Evolutionary conservation across 2,113 vertebrate species (phyloP).

Genomic region (Aramus guarauna): DNA sequence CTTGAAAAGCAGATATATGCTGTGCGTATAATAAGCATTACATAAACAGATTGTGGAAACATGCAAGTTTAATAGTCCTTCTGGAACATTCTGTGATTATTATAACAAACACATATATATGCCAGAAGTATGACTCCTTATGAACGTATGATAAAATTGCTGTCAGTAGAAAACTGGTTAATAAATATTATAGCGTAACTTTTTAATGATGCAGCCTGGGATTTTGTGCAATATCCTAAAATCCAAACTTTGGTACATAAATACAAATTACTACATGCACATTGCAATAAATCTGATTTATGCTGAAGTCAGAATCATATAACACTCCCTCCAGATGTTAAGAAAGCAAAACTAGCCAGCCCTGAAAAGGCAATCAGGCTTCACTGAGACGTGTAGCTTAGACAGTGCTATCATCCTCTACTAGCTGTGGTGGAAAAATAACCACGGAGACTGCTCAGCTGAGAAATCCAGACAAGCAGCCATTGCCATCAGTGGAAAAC

Average conservation of each 20-base stretch:
- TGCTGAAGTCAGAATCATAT: neutral
- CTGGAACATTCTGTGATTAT: neutral
- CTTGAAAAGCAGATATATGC: neutral
- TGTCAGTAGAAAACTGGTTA: neutral
- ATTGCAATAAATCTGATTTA: constrained; percentile 11
- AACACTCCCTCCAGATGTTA: constrained; percentile 28
- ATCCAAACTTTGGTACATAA: neutral
- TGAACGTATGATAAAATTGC: neutral
- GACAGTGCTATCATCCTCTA: neutral
- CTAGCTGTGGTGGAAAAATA: neutral
- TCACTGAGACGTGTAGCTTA: neutral
- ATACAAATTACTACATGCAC: neutral
- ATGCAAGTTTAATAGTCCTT: neutral
- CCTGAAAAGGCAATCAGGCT: constrained; percentile 38
- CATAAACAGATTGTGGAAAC: constrained; percentile 23
- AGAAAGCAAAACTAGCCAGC: neutral
- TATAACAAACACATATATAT: neutral
- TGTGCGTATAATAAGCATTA: neutral
- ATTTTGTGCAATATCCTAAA: constrained; percentile 4
- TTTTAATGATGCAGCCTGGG: neutral
- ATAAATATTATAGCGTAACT: neutral
- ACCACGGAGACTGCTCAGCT: neutral
- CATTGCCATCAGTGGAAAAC: constrained; percentile 2
- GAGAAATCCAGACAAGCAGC: neutral
- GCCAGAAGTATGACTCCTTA: neutral